Conservation (phyloP, 2,797 vertebrate species). For the Pempheris klunzingeri region DNA sequence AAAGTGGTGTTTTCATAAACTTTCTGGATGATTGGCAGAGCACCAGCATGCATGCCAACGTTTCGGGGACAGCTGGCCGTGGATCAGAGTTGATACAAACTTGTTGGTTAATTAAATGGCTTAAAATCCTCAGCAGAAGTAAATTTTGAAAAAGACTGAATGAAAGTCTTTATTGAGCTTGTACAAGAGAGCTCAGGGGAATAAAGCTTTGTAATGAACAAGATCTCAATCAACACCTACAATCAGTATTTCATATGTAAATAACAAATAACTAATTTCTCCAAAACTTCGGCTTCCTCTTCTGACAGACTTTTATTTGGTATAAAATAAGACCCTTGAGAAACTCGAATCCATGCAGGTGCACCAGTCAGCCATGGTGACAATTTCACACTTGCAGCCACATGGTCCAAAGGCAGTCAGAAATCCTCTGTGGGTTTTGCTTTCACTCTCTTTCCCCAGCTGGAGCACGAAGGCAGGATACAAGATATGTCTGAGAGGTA, state of each 20-base stretch:
- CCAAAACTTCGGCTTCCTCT: constrained; percentile 1
- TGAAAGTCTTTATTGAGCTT: neutral
- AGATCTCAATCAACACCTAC: constrained; percentile 3
- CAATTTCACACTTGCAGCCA: constrained; percentile 64
- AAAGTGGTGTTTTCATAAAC: constrained; percentile 55
- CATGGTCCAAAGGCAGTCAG: constrained; percentile 35
- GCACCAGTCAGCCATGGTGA: constrained; percentile 55
- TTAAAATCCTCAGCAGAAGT: constrained; percentile 1
- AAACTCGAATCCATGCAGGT: constrained; percentile 42
- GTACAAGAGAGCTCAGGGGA: neutral
- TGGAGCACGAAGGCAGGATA: constrained; percentile 38
- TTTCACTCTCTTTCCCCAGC: constrained; percentile 29
- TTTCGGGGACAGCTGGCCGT: constrained; percentile 41
- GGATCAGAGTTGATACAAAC: constrained; percentile 28
- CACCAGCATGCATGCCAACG: constrained; percentile 20
- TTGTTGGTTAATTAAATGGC: neutral
- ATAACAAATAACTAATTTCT: constrained; percentile 6
- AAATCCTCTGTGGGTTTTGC: constrained; percentile 42
- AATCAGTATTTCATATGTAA: neutral
- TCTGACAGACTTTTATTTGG: constrained; percentile 28
- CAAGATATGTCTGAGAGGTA: constrained; percentile 41
- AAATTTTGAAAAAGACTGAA: constrained; percentile 17
- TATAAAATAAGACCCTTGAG: constrained; percentile 41
- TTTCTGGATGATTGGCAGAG: constrained; percentile 37
- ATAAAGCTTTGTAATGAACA: neutral